phyloP scores from a whole-genome alignment of 2,888 invertebrate genomes.

The Lasioglossum oenotherae region DNA sequence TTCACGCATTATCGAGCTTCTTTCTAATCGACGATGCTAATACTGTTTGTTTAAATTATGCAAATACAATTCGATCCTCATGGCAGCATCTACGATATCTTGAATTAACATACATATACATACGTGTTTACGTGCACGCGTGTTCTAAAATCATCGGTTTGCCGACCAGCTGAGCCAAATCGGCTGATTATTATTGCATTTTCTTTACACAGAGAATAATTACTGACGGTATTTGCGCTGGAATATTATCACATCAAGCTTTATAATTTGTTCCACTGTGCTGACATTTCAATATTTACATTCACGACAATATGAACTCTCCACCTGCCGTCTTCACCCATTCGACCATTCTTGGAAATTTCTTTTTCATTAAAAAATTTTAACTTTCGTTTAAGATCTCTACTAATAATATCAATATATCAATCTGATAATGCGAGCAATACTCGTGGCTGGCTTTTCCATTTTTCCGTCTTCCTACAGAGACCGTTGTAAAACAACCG shows the following conservation, averaged over 20 bases:
- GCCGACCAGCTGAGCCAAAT: slow-evolving; percentile 28
- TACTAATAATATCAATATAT: slow-evolving; percentile 14
- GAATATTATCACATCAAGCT: slow-evolving; percentile 37
- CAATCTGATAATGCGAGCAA: slow-evolving; percentile 28
- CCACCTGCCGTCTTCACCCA: background rate
- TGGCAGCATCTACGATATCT: slow-evolving; percentile 36
- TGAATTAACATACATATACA: slow-evolving; percentile 19
- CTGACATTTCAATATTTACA: slow-evolving; percentile 25
- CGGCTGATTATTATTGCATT: slow-evolving; percentile 47
- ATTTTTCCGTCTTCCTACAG: background rate
- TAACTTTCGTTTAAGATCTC: slow-evolving; percentile 4
- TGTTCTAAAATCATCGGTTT: slow-evolving; percentile 34
- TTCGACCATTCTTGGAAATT: background rate
- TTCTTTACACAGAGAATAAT: slow-evolving; percentile 32
- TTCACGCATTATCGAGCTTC: slow-evolving; percentile 61
- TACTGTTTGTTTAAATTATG: slow-evolving; percentile 69
- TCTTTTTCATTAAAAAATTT: slow-evolving; percentile 18
- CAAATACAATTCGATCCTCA: slow-evolving; percentile 48
- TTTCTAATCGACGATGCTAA: slow-evolving; percentile 67
- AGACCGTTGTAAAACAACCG: slow-evolving; percentile 38
- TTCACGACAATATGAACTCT: slow-evolving; percentile 7
- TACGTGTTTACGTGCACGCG: slow-evolving; percentile 14
- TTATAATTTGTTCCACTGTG: slow-evolving; percentile 29
- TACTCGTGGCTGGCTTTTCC: slow-evolving; percentile 23
- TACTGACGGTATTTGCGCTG: slow-evolving; percentile 2